Base-by-base conservation (phyloP, 2,797 vertebrate species). In the Peromyscus attwateri region DNA sequence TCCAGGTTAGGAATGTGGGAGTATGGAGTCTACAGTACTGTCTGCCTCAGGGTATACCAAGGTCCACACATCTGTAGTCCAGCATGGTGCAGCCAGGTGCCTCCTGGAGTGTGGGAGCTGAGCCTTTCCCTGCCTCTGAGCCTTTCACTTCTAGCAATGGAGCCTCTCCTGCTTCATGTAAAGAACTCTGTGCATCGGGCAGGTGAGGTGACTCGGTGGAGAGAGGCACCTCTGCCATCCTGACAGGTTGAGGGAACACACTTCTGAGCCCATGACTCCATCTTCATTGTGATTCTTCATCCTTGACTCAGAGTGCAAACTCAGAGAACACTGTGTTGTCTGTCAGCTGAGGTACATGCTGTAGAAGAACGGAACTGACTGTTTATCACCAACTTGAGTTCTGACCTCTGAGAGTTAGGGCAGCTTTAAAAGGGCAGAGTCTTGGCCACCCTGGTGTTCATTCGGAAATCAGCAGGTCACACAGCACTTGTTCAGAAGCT, bases 41-140 rank as follows among this genome's bases (percentile, higher is more conserved):
- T 29, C 40, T 60, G 8, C 55, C 13, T 92, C 27, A 34, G 77
- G 40, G 43, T 49, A 46, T 37, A 7, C 34, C 1, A 27, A 40
- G 25, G 37, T 23, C 43, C 55, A 23, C 16, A 16, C 49, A 46
- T 57, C 34, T 31, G 60, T 1, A 55, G 12, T 25, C 37, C 34
- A 29, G 23, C 0, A 0, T 5, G 19, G 9, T 3, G 0, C 0
- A 49, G 31, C 37, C 62, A 73, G 81, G 1, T 6, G 3, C 64
- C 34, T 79, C 79, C 21, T 0, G 14, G 64, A 62, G 25, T 46
- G 29, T 75, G 55, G 29, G 49, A 46, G 10, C 71, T 49, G 55
- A 66, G 4, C 29, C 40, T 66, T 27, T 6, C 5, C 23, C 12
- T 29, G 3, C 17, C 37, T 37, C 19, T 4, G 37, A 25, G 37